These are phyloP conservation scores for Notarius quadriscutis DNA, from an alignment of 2,113 vertebrate genomes.

Conservation along the genomic window DNA sequence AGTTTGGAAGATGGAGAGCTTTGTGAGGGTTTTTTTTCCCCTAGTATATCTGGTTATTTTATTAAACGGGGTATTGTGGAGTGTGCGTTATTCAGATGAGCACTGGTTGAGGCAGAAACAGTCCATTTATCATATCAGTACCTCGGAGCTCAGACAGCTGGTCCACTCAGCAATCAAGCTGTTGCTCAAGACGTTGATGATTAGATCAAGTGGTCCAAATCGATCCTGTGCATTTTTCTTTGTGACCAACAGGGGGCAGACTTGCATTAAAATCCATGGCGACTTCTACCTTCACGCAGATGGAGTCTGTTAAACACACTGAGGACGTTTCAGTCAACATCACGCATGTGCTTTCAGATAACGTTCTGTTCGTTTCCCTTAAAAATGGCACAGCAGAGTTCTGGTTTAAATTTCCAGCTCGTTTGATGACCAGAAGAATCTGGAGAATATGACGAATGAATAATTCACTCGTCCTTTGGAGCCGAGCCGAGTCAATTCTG, in stretches of 20 bases:
- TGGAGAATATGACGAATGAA: slow-evolving; percentile 36
- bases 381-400: neutral
- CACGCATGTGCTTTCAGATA: neutral
- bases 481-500: neutral
- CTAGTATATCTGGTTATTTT: neutral
- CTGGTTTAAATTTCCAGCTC: neutral
- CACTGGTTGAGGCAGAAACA: neutral
- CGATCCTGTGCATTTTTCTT: neutral
- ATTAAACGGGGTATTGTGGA: neutral
- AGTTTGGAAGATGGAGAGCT: too few relatives aligned
- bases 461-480: slow-evolving; percentile 29
- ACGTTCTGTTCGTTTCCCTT: neutral
- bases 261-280: slow-evolving; percentile 50
- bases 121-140: neutral
- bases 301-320: slow-evolving; percentile 48
- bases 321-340: neutral
- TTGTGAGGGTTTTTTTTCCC: neutral
- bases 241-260: slow-evolving; percentile 70
- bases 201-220: neutral
- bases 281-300: slow-evolving; percentile 1
- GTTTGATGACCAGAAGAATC: neutral
- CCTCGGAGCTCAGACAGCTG: neutral
- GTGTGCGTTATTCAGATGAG: neutral
- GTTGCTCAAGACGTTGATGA: neutral
- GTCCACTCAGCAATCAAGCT: neutral